A percentile compares a stretch with the other conserved stretches of the same genome.
phyloP scores from a whole-genome alignment of 2,888 invertebrate species.

The Bedellia somnulentella region DNA sequence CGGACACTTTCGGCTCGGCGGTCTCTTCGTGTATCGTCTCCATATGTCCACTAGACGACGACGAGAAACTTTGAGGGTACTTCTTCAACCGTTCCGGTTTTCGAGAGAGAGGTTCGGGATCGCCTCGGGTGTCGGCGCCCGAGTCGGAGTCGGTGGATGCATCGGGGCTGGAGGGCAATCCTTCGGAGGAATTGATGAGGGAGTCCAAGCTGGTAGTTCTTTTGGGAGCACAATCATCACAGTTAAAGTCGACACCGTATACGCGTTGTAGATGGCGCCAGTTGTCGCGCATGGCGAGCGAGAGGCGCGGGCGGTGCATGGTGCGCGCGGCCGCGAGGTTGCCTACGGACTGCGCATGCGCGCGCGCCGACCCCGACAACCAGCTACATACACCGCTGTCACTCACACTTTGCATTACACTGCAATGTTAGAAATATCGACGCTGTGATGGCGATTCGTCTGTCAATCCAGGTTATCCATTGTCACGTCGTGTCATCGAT shows the following conservation, averaged over 20 bases:
- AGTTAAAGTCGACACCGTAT: conserved; percentile 46
- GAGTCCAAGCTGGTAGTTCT: conserved; percentile 67
- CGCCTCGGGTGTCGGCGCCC: conserved; percentile 64
- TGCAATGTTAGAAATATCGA: too few species aligned
- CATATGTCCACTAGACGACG: conserved; percentile 69
- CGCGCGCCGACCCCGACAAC: too few species aligned
- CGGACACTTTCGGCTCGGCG: conserved; percentile 78
- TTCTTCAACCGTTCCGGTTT: conserved; percentile 18
- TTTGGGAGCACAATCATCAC: conserved; percentile 25
- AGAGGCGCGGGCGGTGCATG: conserved; percentile 55
- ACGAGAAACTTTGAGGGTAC: conserved; percentile 50
- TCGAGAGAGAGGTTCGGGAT: conserved; percentile 28
- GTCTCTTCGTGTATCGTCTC: conserved; percentile 81
- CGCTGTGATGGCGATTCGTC: too few species aligned
- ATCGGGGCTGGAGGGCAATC: conserved; percentile 63
- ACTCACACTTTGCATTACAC: too few species aligned
- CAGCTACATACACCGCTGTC: too few species aligned
- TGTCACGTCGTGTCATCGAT: too few species aligned
- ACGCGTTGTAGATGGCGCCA: conserved; percentile 53
- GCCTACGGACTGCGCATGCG: too few species aligned
- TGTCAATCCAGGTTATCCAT: too few species aligned
- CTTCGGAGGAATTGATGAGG: conserved; percentile 69
- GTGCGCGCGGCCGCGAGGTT: too few species aligned
- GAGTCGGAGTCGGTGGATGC: conserved; percentile 67
- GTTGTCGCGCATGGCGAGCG: conserved; percentile 59